Evolutionary conservation across 2,888 invertebrate genomes (phyloP).

Genomic region (Tuberolachnus salignus): DNA sequence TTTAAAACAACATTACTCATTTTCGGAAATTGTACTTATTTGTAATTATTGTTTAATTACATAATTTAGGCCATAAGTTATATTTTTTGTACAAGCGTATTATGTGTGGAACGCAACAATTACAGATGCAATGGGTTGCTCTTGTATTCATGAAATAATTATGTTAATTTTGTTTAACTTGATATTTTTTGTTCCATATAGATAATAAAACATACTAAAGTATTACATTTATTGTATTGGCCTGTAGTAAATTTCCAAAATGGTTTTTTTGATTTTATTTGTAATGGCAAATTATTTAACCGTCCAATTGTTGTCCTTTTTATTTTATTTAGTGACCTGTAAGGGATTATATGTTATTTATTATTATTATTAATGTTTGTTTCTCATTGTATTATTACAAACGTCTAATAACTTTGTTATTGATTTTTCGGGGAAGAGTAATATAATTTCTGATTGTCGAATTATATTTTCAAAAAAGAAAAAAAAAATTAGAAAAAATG

Average conservation of each 20-base stretch:
- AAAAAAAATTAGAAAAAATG: no score
- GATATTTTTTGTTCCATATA: background rate
- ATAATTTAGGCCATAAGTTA: slow-evolving; percentile 10
- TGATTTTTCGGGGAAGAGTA: background rate
- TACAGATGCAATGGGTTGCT: background rate
- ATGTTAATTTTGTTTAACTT: background rate
- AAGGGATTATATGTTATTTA: background rate
- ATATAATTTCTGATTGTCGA: slow-evolving; percentile 1
- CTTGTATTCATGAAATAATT: background rate
- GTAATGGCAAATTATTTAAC: slow-evolving; percentile 14
- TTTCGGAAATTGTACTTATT: slow-evolving; percentile 43
- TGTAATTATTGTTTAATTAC: slow-evolving; percentile 17
- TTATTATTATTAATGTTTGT: slow-evolving; percentile 15
- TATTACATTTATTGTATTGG: background rate
- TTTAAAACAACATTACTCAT: slow-evolving; percentile 6
- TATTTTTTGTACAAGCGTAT: background rate
- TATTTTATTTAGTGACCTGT: slow-evolving; percentile 4
- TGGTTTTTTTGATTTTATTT: background rate
- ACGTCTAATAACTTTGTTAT: background rate
- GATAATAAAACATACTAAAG: background rate
- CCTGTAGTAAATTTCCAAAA: background rate
- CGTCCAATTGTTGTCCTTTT: slow-evolving; percentile 38
- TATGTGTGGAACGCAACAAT: background rate
- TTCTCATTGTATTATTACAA: background rate
- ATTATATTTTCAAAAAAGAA: background rate